Percentiles rank a stretch among this genome's conserved stretches.
These are phyloP conservation scores for Gorsachius magnificus DNA, from an alignment of 2,797 vertebrate species.

Conservation along the genomic window DNA sequence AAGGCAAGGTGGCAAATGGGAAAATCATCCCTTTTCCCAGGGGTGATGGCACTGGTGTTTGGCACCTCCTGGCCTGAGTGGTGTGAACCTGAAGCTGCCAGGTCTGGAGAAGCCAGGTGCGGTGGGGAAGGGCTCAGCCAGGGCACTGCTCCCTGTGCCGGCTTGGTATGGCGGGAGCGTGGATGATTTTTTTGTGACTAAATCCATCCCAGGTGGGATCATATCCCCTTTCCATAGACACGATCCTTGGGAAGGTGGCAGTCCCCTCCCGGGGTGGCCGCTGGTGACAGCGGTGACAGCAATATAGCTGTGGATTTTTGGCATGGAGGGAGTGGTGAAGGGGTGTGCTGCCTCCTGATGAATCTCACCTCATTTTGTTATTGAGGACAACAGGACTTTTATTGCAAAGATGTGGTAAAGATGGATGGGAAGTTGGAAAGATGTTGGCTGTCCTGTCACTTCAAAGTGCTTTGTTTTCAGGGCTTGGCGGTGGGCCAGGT, in stretches of 20 bases:
- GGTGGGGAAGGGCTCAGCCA: neutral
- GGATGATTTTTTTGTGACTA: neutral
- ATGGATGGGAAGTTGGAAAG: neutral
- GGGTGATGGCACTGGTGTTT: fast-evolving
- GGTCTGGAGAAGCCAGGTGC: neutral
- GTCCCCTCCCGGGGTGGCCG: neutral
- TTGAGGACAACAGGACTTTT: neutral
- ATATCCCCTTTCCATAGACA: neutral
- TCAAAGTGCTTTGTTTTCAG: neutral
- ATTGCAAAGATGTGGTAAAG: neutral
- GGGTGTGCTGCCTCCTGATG: neutral
- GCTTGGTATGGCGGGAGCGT: neutral
- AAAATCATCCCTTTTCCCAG: neutral
- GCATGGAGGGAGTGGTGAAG: fast-evolving
- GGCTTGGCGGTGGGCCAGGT: neutral
- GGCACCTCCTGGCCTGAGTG: neutral
- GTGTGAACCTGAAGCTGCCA: fast-evolving
- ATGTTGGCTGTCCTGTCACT: neutral
- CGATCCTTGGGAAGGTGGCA: neutral
- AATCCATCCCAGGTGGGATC: neutral
- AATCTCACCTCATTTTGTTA: neutral
- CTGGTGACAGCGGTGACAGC: neutral
- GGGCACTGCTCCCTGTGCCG: fast-evolving
- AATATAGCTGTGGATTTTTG: neutral
- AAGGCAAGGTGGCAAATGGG: neutral